Base-by-base conservation (phyloP, 2,888 invertebrate genomes). In the Scotopteryx bipunctaria region DNA sequence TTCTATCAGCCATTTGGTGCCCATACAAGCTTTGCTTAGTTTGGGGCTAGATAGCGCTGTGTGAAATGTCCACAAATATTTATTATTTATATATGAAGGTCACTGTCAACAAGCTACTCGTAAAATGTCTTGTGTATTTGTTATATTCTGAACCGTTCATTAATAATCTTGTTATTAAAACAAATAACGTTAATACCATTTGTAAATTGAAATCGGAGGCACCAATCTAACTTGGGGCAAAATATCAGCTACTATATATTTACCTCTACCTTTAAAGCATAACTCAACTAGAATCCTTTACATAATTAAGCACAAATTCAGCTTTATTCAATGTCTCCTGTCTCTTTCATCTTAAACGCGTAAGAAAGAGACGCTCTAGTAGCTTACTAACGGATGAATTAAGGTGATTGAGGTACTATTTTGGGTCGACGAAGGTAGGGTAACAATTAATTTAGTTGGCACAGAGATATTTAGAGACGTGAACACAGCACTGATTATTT, bases 361-460 rank as follows among this genome's bases (percentile, higher is more conserved):
- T 16, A 37, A 45, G 45, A 48, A 29, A 38, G 41, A 35, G 45
- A 55, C 25, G 38, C 33, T 16, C 15, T 46, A 27, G 27, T 6
- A 27, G 33, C 25, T 36, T 33, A 50, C 42, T 38, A 38, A 46
- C 45, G 49, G 49, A 49, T 25, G 49, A 42, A 33, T 43, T 48
- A 36, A 46, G 41, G 45, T 42, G 45, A 47, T 46, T 49, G 33
- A 27, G 49, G 25, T 54, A 37, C 54, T 45, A 11, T 27, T 32
- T 32, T 9, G 35, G 19, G 11, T 35, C 11, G 19, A 35, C 17
- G 19, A 35, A 11, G 19, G 9, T 29, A 19, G 35, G n/a, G 5
- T 6, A 17, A 5, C 19, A 19, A 15, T 32, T 32, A 32, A 15
- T 15, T 32, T 32, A 32, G 37, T 27, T 27, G 11, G 27, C 27